These are phyloP conservation scores for Darevskia nairensis DNA, from an alignment of 2,797 vertebrate genomes.

Conservation along the genomic window DNA sequence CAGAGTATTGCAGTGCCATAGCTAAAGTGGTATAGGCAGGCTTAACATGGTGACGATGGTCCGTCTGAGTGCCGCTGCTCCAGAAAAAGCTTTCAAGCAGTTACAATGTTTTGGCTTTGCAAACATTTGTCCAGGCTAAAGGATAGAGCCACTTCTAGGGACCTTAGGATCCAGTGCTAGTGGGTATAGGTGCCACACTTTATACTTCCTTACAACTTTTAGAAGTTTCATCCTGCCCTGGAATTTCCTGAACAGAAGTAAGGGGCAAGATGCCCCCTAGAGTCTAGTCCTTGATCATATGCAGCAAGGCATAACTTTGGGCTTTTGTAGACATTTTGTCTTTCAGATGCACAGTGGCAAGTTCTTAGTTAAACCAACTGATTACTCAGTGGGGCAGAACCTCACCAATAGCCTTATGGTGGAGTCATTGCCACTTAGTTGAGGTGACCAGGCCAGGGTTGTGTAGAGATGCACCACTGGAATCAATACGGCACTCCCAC, in stretches of 20 bases:
- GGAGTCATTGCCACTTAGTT: too few relatives aligned
- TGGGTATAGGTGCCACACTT: background rate
- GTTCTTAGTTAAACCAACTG: conserved; percentile 53
- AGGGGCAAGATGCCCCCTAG: background rate
- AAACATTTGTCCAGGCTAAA: background rate
- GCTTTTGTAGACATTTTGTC: conserved; percentile 32
- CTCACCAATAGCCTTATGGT: too few relatives aligned
- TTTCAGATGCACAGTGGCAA: conserved; percentile 48
- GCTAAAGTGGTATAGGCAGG: background rate
- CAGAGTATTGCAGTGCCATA: background rate
- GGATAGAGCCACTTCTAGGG: background rate
- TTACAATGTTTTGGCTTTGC: background rate
- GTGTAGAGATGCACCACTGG: too few relatives aligned
- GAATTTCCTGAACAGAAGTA: too few relatives aligned
- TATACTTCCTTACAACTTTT: background rate
- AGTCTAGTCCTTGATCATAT: background rate
- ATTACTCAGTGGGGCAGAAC: background rate
- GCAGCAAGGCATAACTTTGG: too few relatives aligned
- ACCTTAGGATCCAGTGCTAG: background rate
- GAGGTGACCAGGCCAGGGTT: too few relatives aligned
- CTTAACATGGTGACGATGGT: background rate
- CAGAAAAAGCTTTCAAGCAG: background rate
- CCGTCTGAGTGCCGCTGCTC: background rate
- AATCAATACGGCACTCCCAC: too few relatives aligned
- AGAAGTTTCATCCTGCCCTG: background rate